Evolutionary conservation across 1,140 invertebrate genomes (phyloP).

Genomic region (Branchinecta lynchi): DNA sequence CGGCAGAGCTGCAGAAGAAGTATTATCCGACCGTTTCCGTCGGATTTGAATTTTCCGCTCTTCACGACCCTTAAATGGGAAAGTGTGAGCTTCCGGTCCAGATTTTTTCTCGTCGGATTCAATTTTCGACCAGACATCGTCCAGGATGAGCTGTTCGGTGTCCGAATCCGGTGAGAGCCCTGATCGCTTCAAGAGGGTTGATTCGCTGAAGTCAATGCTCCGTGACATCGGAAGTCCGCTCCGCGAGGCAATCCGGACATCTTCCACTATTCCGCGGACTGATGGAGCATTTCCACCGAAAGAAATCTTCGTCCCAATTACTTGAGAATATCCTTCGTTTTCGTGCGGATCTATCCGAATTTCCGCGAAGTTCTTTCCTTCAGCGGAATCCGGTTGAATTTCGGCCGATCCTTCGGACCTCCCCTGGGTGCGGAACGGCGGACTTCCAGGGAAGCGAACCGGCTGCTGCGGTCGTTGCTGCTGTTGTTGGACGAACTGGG

Average conservation of each 20-base stretch:
- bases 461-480: not conserved
- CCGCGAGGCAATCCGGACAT: not conserved
- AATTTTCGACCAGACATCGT: not conserved
- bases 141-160: not conserved
- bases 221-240: not conserved
- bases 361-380: not conserved
- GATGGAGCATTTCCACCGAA: not conserved
- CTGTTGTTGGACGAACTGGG: not conserved
- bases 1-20: not conserved
- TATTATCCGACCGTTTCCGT: not conserved
- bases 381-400: not conserved
- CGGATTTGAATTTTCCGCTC: not conserved
- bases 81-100: not conserved
- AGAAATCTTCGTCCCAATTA: not conserved
- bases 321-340: slow-evolving; percentile 1
- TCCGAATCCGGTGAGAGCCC: not conserved
- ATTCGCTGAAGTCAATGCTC: not conserved
- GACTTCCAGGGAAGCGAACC: not conserved
- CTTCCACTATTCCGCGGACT: not conserved
- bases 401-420: not conserved
- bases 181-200: not conserved
- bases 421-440: not conserved
- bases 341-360: not conserved
- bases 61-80: not conserved
- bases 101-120: not conserved